phyloP scores from a whole-genome alignment of 2,888 invertebrate species.

The Dysmachus trigonus region DNA sequence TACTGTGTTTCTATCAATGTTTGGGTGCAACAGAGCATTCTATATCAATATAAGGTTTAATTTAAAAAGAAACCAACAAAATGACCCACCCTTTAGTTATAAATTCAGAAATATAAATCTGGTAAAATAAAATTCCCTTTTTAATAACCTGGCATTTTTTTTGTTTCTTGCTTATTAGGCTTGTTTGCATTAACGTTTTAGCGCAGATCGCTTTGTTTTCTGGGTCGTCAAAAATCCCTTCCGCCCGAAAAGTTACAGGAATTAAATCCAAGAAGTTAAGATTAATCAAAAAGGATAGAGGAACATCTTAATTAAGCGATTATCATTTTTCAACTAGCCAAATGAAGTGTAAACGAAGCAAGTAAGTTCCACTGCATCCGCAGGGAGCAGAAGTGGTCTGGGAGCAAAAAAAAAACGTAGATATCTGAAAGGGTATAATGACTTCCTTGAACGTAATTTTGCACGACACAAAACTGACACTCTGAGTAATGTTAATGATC shows the following conservation, averaged over 20 bases:
- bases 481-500: slow-evolving; percentile 50
- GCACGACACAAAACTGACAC: slow-evolving; percentile 49
- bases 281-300: slow-evolving; percentile 39
- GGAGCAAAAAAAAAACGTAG: neutral
- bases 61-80: no score
- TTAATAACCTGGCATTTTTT: neutral
- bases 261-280: neutral
- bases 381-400: neutral
- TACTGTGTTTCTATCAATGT: no score
- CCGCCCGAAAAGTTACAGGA: neutral
- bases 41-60: no score
- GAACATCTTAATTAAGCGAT: slow-evolving; percentile 47
- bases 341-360: slow-evolving; percentile 22
- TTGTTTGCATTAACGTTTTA: neutral
- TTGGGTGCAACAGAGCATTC: no score
- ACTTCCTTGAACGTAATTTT: slow-evolving; percentile 49
- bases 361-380: neutral
- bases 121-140: neutral
- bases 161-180: neutral
- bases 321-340: slow-evolving; percentile 45
- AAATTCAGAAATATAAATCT: no score
- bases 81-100: no score
- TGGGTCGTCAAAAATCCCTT: neutral
- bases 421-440: slow-evolving; percentile 45
- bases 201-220: neutral